phyloP scores from a whole-genome alignment of 2,797 vertebrate species.

The Amblyraja radiata region DNA sequence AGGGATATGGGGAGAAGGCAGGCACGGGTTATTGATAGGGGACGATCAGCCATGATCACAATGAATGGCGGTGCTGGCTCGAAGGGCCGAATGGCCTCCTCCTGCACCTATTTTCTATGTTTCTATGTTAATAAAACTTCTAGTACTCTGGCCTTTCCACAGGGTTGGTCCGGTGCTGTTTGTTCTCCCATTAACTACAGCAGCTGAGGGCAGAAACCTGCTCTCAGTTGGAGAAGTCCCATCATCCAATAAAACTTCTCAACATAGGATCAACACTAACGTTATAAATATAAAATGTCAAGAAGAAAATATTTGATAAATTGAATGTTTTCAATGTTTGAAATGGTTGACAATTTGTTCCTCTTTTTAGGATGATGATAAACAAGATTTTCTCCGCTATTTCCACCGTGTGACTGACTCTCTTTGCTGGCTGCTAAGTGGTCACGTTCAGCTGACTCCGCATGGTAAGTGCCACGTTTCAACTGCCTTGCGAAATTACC shows the following conservation, averaged over 20 bases:
- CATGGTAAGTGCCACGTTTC: conserved; percentile 58
- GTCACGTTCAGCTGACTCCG: conserved; percentile 60
- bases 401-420: conserved; percentile 73
- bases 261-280: background rate
- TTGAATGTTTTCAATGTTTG: background rate
- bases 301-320: background rate
- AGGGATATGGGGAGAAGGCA: no score
- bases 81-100: no score
- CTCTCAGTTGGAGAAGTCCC: background rate
- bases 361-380: conserved; percentile 61
- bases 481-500: background rate
- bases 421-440: conserved; percentile 67
- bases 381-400: conserved; percentile 56
- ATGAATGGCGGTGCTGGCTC: no score
- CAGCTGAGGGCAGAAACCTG: background rate
- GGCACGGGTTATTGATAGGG: no score
- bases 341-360: background rate
- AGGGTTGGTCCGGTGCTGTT: background rate
- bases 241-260: background rate
- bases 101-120: no score
- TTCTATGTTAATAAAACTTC: background rate
- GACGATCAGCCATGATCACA: no score
- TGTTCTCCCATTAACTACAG: background rate
- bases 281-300: background rate
- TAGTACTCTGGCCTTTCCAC: background rate